Evolutionary conservation across 2,797 vertebrate genomes (phyloP).

Genomic region (Pangasius larnaudii): DNA sequence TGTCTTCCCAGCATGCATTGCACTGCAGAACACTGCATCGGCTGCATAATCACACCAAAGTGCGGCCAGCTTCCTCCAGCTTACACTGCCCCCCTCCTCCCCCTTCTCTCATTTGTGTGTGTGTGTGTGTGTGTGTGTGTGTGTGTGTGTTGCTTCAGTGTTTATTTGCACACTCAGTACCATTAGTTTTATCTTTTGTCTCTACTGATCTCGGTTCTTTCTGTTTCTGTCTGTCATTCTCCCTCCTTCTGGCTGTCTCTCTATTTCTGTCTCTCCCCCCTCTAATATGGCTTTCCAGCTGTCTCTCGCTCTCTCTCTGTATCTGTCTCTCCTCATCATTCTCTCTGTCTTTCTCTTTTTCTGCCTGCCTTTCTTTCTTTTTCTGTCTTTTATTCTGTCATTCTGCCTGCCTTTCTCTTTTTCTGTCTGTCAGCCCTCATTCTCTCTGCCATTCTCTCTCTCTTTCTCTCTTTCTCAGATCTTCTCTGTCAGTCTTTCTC

Average conservation of each 20-base stretch:
- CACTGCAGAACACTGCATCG: slow-evolving; percentile 69
- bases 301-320: background rate
- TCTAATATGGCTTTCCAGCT: background rate
- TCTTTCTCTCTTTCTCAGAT: background rate
- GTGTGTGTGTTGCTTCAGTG: background rate
- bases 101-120: background rate
- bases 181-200: slow-evolving; percentile 20
- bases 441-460: background rate
- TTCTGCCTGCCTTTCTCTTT: background rate
- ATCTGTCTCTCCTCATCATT: background rate
- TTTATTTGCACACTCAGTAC: slow-evolving; percentile 11
- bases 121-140: slow-evolving; percentile 19
- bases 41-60: slow-evolving; percentile 73
- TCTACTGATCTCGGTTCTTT: background rate
- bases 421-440: background rate
- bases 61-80: slow-evolving; percentile 56
- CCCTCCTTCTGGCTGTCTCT: slow-evolving; percentile 4
- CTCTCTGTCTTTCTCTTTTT: background rate
- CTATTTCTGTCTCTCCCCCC: background rate
- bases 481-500: background rate
- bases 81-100: slow-evolving; percentile 18
- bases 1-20: slow-evolving; percentile 53
- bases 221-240: background rate
- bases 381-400: background rate
- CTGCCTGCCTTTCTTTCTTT: background rate